A percentile compares a stretch with the other conserved stretches of the same genome.
These are phyloP conservation scores for Meriones unguiculatus DNA, from an alignment of 2,113 vertebrate genomes.

Conservation along the genomic window DNA sequence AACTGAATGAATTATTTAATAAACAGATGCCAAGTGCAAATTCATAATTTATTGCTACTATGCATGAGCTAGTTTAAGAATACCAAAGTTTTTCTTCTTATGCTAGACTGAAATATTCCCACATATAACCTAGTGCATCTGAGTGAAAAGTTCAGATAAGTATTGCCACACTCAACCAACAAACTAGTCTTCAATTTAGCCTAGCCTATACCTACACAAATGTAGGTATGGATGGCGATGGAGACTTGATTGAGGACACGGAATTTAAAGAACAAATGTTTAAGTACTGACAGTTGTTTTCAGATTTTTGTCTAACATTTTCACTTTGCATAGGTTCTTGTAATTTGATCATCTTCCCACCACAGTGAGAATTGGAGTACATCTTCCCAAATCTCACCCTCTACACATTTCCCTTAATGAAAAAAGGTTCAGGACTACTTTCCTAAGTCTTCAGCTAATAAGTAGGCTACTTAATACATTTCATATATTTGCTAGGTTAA, in stretches of 20 bases:
- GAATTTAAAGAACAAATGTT: constrained; percentile 16
- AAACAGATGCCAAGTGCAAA: constrained; percentile 78
- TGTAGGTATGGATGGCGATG: background rate
- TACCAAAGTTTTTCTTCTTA: constrained; percentile 50
- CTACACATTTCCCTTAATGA: background rate
- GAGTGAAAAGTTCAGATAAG: background rate
- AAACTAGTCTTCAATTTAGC: background rate
- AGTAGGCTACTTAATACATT: background rate
- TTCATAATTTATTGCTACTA: constrained; percentile 82
- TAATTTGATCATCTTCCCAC: background rate
- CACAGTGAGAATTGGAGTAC: background rate
- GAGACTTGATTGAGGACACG: background rate
- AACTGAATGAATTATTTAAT: constrained; percentile 85
- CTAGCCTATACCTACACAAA: constrained; percentile 11
- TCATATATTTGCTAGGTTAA: background rate
- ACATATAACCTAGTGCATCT: background rate
- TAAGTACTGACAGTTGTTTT: background rate
- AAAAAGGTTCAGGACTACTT: background rate
- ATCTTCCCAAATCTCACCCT: background rate
- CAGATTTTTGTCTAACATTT: background rate
- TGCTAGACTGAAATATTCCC: background rate
- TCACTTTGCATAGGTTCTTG: background rate
- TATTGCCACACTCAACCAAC: background rate
- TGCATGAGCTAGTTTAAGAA: constrained; percentile 72
- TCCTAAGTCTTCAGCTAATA: background rate